Conservation (phyloP, 2,113 vertebrate genomes). For the Onychostoma macrolepis region DNA sequence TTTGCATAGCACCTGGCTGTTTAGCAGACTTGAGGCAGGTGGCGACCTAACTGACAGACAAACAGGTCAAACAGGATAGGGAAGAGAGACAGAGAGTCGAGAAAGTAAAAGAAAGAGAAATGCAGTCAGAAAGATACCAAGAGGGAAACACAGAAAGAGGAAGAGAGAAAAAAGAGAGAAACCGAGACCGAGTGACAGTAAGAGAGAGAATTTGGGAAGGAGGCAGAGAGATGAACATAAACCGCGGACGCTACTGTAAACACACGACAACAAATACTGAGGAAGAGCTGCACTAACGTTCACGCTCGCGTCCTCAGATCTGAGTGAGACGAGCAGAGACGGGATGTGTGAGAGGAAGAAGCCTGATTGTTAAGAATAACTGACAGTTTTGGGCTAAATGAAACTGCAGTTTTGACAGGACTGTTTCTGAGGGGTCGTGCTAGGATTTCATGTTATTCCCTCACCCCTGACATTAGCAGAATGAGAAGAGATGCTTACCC, state of each 20-base stretch:
- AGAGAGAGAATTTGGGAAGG: not conserved
- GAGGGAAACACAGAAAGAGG: slow-evolving; percentile 19
- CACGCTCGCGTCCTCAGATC: not conserved
- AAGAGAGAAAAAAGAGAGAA: slow-evolving; percentile 28
- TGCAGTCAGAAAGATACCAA: not conserved
- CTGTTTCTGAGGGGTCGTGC: not conserved
- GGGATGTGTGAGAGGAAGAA: not conserved
- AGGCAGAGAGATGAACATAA: slow-evolving; percentile 1
- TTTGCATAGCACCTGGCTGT: slow-evolving; percentile 41
- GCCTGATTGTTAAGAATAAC: not conserved
- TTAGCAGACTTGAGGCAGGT: slow-evolving; percentile 27
- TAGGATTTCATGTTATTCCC: slow-evolving; percentile 8
- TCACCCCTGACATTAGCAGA: slow-evolving; percentile 23
- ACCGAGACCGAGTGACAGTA: not conserved
- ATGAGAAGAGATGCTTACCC: slow-evolving; percentile 81
- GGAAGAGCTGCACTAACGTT: not conserved
- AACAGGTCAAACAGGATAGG: slow-evolving; percentile 48
- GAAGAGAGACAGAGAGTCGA: slow-evolving; percentile 53
- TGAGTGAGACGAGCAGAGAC: not conserved
- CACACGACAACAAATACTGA: not conserved
- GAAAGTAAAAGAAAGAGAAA: not conserved
- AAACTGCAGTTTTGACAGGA: slow-evolving; percentile 17
- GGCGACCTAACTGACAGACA: slow-evolving; percentile 39
- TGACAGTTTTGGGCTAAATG: not conserved
- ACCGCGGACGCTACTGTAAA: not conserved